Conservation (phyloP, 2,888 invertebrate genomes). For the Catonia carolina region DNA sequence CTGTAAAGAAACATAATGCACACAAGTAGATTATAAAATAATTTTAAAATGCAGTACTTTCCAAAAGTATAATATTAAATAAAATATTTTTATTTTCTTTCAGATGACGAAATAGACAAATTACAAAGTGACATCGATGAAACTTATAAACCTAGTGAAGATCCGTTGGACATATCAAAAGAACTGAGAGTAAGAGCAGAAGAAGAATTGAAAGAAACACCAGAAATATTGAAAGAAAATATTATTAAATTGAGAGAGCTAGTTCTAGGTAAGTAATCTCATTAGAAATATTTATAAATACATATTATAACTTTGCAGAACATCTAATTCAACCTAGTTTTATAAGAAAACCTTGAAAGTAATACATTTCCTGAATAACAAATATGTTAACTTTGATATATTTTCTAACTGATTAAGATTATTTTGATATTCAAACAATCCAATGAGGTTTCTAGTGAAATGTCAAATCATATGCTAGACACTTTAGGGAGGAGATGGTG, state of each 20-base stretch:
- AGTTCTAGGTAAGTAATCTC: slow-evolving; percentile 29
- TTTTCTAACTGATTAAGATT: too few species aligned
- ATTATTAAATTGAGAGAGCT: slow-evolving; percentile 30
- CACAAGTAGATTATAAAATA: too few species aligned
- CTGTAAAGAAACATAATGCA: too few species aligned
- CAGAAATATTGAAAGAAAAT: slow-evolving; percentile 32
- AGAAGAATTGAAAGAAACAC: slow-evolving; percentile 33
- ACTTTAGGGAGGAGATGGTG: too few species aligned
- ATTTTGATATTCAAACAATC: too few species aligned
- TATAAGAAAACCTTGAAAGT: neutral
- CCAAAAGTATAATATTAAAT: too few species aligned
- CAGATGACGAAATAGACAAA: slow-evolving; percentile 25
- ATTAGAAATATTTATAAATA: neutral
- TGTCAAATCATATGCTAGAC: too few species aligned
- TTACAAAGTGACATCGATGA: slow-evolving; percentile 29
- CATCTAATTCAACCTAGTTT: neutral
- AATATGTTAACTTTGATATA: too few species aligned
- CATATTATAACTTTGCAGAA: neutral
- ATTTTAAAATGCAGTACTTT: too few species aligned
- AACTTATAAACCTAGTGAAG: slow-evolving; percentile 29
- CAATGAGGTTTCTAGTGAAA: too few species aligned
- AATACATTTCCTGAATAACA: too few species aligned
- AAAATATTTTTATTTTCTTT: too few species aligned
- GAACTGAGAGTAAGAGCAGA: slow-evolving; percentile 36
- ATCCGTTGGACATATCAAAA: slow-evolving; percentile 40